Evolutionary conservation across 2,888 invertebrate genomes (phyloP), one percentile per base, ranked within the genome.

Genomic region (Conops quadrifasciatus): DNA sequence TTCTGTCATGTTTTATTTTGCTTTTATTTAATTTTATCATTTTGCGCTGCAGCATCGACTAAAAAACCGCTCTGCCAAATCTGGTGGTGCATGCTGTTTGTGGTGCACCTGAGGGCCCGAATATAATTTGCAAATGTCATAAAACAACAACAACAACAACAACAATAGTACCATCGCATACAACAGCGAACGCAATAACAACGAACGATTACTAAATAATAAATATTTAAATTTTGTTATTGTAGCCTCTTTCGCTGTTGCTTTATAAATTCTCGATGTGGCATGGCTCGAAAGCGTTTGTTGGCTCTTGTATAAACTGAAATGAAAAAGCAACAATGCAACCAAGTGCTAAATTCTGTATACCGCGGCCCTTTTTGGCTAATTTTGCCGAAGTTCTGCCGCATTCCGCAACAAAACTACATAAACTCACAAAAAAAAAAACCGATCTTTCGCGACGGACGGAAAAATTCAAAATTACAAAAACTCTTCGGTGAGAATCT

Each of bases 41-140:
- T n/a, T 9, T 53, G 21, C 19, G 7, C 53, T 11, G 19, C 49
- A 9, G 21, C 9, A 21, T 2, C 24, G n/a, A 53, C 53, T n/a
- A 24, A 24, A 24, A 15, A 11, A 58, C 15, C 21, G 24, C 9
- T 24, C 11, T 26, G 1, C 13, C 2, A 24, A 56, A 49, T 36
- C 36, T 36, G 36, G 4, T 36, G 36, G 4, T 36, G 36, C 49
- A 58, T 24, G 5, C 7, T 24, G 15, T 13, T 16, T 16, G 58
- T 16, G 58, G 58, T 58, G 21, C 58, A 58, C 58, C 58, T 58
- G 26, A 26, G 58, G 58, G 58, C 24, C 16, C 2, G 26, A 28
- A 28, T 13, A 36, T 36, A 36, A 36, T 58, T 58, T 36, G 58
- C 28, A 58, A 26, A 24, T 28, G 28, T 58, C 16, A 58, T 24